Evolutionary conservation across 2,797 vertebrate genomes (phyloP).

Genomic region (Nyctalus aviator): DNA sequence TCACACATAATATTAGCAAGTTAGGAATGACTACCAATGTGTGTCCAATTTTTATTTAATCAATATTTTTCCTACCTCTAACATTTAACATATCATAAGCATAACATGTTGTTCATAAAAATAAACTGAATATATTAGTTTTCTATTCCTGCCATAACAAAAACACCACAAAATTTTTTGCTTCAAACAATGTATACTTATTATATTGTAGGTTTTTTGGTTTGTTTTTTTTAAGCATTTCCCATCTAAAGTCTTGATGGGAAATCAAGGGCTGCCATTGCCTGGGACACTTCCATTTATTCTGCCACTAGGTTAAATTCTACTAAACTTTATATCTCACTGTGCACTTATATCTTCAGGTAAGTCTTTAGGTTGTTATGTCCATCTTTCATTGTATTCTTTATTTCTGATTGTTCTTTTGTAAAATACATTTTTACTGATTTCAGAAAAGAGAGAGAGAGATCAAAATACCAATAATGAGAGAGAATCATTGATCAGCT

Average conservation of each 20-base stretch:
- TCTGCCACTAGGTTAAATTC: background rate
- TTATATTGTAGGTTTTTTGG: background rate
- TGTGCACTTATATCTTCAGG: background rate
- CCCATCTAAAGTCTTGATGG: background rate
- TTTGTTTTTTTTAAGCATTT: background rate
- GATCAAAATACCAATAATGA: no score
- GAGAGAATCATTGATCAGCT: no score
- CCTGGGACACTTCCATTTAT: background rate
- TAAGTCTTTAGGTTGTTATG: background rate
- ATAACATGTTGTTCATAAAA: background rate
- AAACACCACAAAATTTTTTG: background rate
- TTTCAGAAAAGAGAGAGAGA: no score
- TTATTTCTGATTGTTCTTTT: background rate
- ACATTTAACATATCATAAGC: background rate
- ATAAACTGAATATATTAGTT: background rate
- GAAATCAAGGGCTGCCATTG: rapidly evolving
- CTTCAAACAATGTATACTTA: background rate
- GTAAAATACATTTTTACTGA: no score
- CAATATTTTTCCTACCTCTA: background rate
- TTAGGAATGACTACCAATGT: background rate
- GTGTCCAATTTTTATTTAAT: background rate
- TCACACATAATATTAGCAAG: background rate
- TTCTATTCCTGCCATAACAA: background rate
- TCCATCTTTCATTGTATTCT: background rate
- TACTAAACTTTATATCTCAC: background rate